Conservation (phyloP, 2,797 vertebrate genomes). For the Myotis myotis region DNA sequence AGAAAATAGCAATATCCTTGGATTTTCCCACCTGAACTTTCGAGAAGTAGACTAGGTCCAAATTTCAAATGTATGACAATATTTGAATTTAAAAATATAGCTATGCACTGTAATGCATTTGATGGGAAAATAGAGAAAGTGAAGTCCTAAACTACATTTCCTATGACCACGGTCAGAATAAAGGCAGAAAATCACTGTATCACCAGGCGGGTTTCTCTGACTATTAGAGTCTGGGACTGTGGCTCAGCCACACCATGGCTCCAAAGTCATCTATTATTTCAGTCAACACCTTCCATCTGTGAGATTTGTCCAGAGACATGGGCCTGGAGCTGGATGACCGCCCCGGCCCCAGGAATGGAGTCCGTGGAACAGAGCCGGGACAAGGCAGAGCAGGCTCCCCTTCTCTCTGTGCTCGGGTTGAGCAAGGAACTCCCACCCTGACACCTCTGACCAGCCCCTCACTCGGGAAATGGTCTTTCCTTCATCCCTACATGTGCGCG, state of each 20-base stretch:
- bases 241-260: background rate
- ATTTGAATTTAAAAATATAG: background rate
- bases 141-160: background rate
- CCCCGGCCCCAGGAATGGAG: too few relatives aligned
- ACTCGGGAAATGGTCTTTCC: background rate
- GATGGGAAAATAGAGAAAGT: background rate
- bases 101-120: background rate
- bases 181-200: background rate
- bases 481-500: background rate
- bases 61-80: background rate
- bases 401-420: background rate
- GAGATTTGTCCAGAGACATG: background rate
- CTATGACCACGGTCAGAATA: background rate
- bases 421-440: background rate
- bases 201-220: background rate
- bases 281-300: background rate
- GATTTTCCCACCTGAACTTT: background rate
- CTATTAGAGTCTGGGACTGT: background rate
- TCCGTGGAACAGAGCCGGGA: accelerated
- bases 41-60: background rate
- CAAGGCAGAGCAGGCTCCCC: background rate
- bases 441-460: background rate
- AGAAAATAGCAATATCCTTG: background rate
- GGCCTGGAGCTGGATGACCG: background rate
- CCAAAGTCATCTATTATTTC: background rate